Evolutionary conservation across 2,113 vertebrate genomes (phyloP).

Genomic region (Caretta caretta): DNA sequence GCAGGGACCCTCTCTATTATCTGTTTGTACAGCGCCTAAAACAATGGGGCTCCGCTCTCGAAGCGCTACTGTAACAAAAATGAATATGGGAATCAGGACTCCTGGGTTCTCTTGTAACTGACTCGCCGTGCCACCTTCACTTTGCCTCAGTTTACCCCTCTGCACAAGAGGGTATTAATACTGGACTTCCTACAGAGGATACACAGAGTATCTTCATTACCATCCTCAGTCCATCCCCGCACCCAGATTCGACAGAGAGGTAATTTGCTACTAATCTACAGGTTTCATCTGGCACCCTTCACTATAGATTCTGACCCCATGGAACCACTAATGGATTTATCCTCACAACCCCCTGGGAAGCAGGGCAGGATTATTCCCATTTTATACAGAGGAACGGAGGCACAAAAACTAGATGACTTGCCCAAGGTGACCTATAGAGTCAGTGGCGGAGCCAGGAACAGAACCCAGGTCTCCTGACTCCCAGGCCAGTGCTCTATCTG

Average conservation of each 20-base stretch:
- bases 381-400: not conserved
- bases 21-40: not conserved
- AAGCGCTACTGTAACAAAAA: not conserved
- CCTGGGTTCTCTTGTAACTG: not conserved
- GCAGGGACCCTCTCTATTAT: not conserved
- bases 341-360: not conserved
- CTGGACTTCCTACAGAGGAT: not conserved
- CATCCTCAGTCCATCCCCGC: not conserved
- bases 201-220: not conserved
- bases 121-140: too few relatives aligned
- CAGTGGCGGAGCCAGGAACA: not conserved
- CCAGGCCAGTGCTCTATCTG: not conserved
- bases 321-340: not conserved
- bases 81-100: not conserved
- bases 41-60: not conserved
- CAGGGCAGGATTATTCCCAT: not conserved
- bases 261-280: not conserved
- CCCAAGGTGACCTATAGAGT: not conserved
- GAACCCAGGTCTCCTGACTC: not conserved
- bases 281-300: not conserved
- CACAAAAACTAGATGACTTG: not conserved
- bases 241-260: not conserved
- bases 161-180: not conserved
- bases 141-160: not conserved
- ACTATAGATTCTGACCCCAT: not conserved